phyloP scores from a whole-genome alignment of 64 coral and sea anemone species.

The Cladopsammia gracilis region DNA sequence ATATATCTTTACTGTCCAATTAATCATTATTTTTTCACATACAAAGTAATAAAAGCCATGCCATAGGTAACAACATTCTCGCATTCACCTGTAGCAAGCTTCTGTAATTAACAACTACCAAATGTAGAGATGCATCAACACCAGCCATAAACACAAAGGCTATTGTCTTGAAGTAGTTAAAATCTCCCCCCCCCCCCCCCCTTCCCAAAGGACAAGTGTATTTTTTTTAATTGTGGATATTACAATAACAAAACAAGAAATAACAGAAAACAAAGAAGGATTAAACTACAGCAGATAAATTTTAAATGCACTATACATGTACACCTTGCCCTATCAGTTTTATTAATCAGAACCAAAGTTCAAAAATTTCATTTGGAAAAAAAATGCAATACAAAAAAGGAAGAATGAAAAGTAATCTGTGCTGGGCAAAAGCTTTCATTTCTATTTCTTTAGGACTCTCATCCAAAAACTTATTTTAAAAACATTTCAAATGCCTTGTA shows the following conservation, averaged over 20 bases:
- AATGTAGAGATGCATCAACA: neutral
- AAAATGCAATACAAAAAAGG: too few species aligned
- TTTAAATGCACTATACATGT: too few species aligned
- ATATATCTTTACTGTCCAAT: neutral
- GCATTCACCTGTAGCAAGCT: neutral
- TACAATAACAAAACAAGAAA: conserved; percentile 16
- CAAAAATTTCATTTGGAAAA: too few species aligned
- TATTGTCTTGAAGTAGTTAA: conserved; percentile 14
- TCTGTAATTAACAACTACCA: conserved; percentile 4
- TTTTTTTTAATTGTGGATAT: neutral
- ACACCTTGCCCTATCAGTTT: too few species aligned
- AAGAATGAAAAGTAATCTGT: too few species aligned
- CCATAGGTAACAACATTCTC: conserved; percentile 6
- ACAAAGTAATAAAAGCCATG: neutral
- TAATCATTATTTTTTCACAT: neutral
- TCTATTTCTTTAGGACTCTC: too few species aligned
- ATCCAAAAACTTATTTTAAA: too few species aligned
- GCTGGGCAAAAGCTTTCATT: too few species aligned
- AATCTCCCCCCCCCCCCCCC: too few species aligned
- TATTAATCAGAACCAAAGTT: too few species aligned
- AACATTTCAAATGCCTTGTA: too few species aligned
- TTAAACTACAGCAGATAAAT: neutral
- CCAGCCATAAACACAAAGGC: neutral
- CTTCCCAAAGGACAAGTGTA: neutral
- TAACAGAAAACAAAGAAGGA: neutral